A percentile compares a stretch with the other conserved stretches of the same genome.
Conservation (phyloP, 2,113 vertebrate species). For the Alethe diademata region DNA sequence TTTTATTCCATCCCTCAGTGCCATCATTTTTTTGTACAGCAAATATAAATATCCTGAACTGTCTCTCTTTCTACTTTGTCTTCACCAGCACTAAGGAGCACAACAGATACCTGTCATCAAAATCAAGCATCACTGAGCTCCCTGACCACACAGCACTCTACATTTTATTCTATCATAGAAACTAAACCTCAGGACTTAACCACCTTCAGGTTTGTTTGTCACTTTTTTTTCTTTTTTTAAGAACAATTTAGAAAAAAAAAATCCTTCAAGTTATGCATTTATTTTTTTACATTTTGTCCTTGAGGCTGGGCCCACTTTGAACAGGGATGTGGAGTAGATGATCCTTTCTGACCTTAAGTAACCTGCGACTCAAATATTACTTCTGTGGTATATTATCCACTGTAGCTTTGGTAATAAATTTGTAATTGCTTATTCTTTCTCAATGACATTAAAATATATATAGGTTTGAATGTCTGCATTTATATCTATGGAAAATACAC, state of each 20-base stretch:
- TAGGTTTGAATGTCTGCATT: background rate
- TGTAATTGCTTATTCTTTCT: constrained; percentile 13
- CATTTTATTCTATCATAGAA: background rate
- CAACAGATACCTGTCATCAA: background rate
- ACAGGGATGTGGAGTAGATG: background rate
- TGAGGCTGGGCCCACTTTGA: background rate
- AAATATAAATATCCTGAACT: background rate
- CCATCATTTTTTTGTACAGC: background rate
- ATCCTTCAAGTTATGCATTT: background rate
- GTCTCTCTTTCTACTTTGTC: background rate
- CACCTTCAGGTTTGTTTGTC: background rate
- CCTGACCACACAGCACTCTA: background rate
- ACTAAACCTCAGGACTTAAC: background rate
- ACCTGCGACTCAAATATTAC: background rate
- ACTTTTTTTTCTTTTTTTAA: background rate
- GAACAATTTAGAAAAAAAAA: background rate
- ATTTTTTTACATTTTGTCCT: constrained; percentile 24
- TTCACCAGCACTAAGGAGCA: background rate
- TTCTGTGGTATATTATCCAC: background rate
- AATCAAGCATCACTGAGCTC: background rate
- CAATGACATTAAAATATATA: background rate
- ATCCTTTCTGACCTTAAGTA: background rate
- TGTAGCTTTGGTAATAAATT: constrained; percentile 23
- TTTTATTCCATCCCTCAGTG: background rate
- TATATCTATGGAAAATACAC: background rate